These are phyloP conservation scores for Chlorospingus flavigularis DNA, from an alignment of 2,797 vertebrate genomes.

Conservation along the genomic window DNA sequence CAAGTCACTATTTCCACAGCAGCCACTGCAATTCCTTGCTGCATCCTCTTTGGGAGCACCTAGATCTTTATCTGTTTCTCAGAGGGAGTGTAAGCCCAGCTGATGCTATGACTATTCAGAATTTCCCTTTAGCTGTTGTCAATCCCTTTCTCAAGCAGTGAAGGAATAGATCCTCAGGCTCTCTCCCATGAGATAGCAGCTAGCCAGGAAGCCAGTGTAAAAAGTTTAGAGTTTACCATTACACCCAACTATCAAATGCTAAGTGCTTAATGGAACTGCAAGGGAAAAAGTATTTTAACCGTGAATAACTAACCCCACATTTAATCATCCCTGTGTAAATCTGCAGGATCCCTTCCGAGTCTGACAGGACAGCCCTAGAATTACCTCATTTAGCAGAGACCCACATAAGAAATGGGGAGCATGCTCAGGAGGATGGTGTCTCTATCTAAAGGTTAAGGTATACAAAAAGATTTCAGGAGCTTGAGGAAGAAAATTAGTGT, in stretches of 20 bases:
- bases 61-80: neutral
- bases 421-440: neutral
- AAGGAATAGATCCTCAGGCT: neutral
- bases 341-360: neutral
- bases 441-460: neutral
- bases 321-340: neutral
- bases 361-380: neutral
- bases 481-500: conserved; percentile 28
- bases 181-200: neutral
- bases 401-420: neutral
- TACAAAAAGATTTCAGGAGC: neutral
- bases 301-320: neutral
- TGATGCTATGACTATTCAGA: neutral
- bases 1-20: neutral
- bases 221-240: neutral
- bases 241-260: neutral
- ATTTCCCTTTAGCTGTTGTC: neutral
- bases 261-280: neutral
- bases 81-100: neutral
- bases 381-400: neutral
- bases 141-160: neutral
- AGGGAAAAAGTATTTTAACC: neutral
- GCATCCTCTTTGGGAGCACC: neutral
- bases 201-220: neutral
- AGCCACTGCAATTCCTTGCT: neutral